Evolutionary conservation across 2,888 invertebrate species (phyloP).

Genomic region (Philereme vetulata): DNA sequence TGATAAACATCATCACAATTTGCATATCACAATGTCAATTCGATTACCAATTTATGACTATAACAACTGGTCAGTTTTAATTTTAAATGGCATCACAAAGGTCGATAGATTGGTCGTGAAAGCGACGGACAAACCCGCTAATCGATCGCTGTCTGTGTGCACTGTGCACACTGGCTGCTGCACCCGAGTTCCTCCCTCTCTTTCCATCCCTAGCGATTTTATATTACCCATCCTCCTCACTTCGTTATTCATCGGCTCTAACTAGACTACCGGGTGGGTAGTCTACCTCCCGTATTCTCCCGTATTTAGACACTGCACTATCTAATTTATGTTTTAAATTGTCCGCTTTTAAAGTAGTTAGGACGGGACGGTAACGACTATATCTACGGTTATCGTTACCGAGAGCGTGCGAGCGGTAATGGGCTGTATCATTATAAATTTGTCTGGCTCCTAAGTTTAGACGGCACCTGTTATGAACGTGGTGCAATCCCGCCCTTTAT

Average conservation of each 20-base stretch:
- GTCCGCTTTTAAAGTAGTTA: constrained; percentile 68
- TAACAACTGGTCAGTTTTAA: constrained; percentile 62
- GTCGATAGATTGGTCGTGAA: constrained; percentile 73
- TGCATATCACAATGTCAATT: constrained; percentile 37
- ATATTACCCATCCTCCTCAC: constrained; percentile 70
- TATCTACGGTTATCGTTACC: constrained; percentile 72
- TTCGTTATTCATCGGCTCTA: constrained; percentile 78
- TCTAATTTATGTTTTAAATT: constrained; percentile 82
- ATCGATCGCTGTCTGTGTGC: constrained; percentile 82
- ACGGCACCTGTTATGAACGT: constrained; percentile 60
- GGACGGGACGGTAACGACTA: constrained; percentile 64
- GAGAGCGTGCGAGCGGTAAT: constrained; percentile 63
- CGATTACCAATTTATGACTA: constrained; percentile 49
- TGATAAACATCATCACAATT: constrained; percentile 15
- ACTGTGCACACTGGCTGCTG: constrained; percentile 66
- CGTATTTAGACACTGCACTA: constrained; percentile 81
- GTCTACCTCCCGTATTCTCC: constrained; percentile 73
- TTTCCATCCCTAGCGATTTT: constrained; percentile 54
- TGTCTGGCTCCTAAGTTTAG: constrained; percentile 62
- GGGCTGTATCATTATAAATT: constrained; percentile 75
- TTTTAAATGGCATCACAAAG: constrained; percentile 68
- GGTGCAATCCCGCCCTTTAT: constrained; percentile 59
- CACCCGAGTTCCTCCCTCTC: constrained; percentile 68
- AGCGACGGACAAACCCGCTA: constrained; percentile 67
- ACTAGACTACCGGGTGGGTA: constrained; percentile 73